A percentile compares a stretch with the other conserved stretches of the same genome.
Conservation (phyloP, 2,888 invertebrate genomes). For the Andrena praecox region DNA sequence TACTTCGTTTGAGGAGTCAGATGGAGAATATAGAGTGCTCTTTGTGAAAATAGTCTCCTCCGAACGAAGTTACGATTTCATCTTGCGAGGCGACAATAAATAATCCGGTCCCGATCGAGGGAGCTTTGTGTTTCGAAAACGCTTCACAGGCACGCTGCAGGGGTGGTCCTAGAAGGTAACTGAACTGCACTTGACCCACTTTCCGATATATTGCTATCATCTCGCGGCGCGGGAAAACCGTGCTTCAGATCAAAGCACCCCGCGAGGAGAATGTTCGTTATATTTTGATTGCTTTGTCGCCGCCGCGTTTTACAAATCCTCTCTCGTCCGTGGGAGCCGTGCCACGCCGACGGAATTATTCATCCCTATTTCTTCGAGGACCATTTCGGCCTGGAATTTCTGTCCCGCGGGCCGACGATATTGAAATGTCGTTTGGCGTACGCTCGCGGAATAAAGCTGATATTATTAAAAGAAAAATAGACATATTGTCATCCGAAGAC, state of each 20-base stretch:
- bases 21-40: neutral
- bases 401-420: neutral
- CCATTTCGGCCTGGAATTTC: neutral
- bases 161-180: slow-evolving; percentile 53
- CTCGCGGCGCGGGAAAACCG: slow-evolving; percentile 42
- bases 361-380: slow-evolving; percentile 14
- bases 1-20: neutral
- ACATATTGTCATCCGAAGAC: neutral
- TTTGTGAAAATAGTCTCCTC: neutral
- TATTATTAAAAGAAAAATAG: neutral
- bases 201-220: slow-evolving; percentile 50
- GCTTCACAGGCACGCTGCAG: slow-evolving; percentile 41
- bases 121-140: slow-evolving; percentile 57
- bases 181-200: slow-evolving; percentile 70
- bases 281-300: slow-evolving; percentile 50
- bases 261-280: slow-evolving; percentile 26
- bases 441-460: neutral
- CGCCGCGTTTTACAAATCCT: slow-evolving; percentile 37
- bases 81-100: neutral
- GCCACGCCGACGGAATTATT: slow-evolving; percentile 28
- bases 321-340: neutral
- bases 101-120: slow-evolving; percentile 25
- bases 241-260: slow-evolving; percentile 51
- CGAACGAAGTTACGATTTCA: neutral
- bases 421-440: neutral